Base-by-base conservation (phyloP, 2,888 invertebrate species). In the Oegoconia quadripuncta region DNA sequence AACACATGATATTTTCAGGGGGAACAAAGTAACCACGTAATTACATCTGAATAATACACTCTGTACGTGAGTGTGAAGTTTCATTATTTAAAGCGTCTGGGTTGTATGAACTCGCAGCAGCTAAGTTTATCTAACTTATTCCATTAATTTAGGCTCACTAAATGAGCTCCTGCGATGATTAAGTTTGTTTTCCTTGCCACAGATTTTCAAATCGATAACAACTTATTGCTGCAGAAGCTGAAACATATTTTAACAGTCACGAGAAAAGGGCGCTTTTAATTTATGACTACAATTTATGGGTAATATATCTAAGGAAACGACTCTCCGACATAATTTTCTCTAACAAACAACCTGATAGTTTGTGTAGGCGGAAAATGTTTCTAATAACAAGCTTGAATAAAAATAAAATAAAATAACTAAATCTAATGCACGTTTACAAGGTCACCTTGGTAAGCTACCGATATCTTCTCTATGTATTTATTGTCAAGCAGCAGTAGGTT, bases 131-230 rank as follows among this genome's bases (percentile, higher is more conserved):
- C 57, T 53, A 67, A 65, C 53, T 66, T 57, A 42, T 43, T 42
- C 59, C 58, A 66, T 69, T 65, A 68, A 68, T 67, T 64, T 60
- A 56, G 63, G 53, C 55, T 53, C 41, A 54, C 50, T 58, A 59
- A 68, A 64, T 64, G 62, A 62, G 64, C 60, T 56, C 52, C 45
- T 50, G 48, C 53, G 55, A 52, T 62, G 58, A 58, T 56, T 52
- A 59, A 62, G 52, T 63, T 64, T 56, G 55, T 63, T 58, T 55
- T 48, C 48, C 42, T 46, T 44, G 42, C 46, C 50, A 41, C 45
- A 58, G 52, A 55, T 47, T 46, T 53, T 51, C 34, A 33, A 51
- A 46, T 50, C 45, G 33, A 46, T 47, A 48, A 39, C 26, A 39
- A 47, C 31, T 50, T 48, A 47, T 48, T 51, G 25, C 28, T 38